A percentile compares a stretch with the other conserved stretches of the same genome.
Evolutionary conservation across 2,113 vertebrate species (phyloP).

Genomic region (Aramus guarauna): DNA sequence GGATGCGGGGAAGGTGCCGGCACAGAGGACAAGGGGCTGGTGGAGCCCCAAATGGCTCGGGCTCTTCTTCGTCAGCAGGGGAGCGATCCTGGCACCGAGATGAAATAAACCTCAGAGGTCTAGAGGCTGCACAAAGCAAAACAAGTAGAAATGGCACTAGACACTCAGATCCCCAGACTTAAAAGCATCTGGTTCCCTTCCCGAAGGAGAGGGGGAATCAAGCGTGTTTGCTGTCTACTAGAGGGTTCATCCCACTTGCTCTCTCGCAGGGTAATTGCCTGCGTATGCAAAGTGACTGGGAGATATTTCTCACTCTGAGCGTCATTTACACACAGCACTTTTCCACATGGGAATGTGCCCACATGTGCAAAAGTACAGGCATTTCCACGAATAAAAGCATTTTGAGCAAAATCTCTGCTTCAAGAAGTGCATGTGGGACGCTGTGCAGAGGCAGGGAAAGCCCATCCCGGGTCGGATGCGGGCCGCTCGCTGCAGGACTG

Average conservation of each 20-base stretch:
- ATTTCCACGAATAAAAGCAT: background rate
- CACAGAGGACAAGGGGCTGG: background rate
- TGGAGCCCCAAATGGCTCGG: accelerated
- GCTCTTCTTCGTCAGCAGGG: background rate
- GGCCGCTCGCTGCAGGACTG: background rate
- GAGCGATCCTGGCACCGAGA: background rate
- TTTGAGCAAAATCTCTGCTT: background rate
- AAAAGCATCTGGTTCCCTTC: background rate
- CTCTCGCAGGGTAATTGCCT: background rate
- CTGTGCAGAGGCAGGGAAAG: background rate
- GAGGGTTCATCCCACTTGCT: background rate
- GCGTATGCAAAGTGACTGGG: background rate
- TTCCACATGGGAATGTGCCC: background rate
- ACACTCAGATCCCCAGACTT: background rate
- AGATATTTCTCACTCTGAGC: background rate
- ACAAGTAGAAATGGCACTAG: background rate
- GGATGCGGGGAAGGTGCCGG: background rate
- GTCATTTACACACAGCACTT: background rate
- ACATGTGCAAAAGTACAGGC: background rate
- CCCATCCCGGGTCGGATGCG: accelerated
- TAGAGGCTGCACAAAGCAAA: background rate
- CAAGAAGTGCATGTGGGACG: accelerated
- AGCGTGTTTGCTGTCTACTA: background rate
- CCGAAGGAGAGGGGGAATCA: background rate
- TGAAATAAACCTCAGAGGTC: background rate